phyloP scores from a whole-genome alignment of 1,140 invertebrate genomes.

The Apolygus lucorum region DNA sequence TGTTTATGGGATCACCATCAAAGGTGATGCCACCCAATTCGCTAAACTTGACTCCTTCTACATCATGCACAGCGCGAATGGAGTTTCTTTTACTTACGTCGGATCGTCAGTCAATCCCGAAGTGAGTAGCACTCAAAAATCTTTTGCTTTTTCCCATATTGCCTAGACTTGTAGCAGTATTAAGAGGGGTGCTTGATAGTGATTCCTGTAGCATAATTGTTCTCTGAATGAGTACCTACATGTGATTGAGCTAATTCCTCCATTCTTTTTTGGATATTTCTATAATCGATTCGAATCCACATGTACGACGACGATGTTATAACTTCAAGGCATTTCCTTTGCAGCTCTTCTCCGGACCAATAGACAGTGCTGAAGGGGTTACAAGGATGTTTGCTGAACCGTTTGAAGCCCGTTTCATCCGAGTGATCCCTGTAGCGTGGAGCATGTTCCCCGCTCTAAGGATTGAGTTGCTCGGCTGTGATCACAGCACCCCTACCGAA shows the following conservation, averaged over 20 bases:
- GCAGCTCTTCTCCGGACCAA: constrained; percentile 62
- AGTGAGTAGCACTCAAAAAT: background rate
- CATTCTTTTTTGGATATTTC: too few relatives aligned
- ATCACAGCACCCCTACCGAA: constrained; percentile 8
- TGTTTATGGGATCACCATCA: constrained; percentile 61
- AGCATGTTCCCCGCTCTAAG: constrained; percentile 59
- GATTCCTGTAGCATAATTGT: too few relatives aligned
- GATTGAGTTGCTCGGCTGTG: constrained; percentile 65
- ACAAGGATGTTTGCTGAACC: constrained; percentile 52
- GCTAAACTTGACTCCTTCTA: constrained; percentile 67
- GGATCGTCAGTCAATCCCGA: constrained; percentile 31
- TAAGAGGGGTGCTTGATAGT: too few relatives aligned
- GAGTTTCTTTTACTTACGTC: constrained; percentile 47
- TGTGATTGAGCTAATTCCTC: too few relatives aligned
- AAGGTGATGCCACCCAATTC: constrained; percentile 51
- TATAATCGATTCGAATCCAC: too few relatives aligned
- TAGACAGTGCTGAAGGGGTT: constrained; percentile 48
- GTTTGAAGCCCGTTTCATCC: constrained; percentile 61
- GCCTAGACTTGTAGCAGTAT: too few relatives aligned
- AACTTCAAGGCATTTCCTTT: constrained; percentile 34
- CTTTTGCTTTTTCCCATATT: too few relatives aligned
- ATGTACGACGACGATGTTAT: too few relatives aligned
- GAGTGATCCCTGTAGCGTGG: constrained; percentile 66
- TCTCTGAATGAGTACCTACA: too few relatives aligned
- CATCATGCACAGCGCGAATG: constrained; percentile 58